These are phyloP conservation scores for Digitonthophagus gazella DNA, from an alignment of 2,888 invertebrate species.

Conservation along the genomic window DNA sequence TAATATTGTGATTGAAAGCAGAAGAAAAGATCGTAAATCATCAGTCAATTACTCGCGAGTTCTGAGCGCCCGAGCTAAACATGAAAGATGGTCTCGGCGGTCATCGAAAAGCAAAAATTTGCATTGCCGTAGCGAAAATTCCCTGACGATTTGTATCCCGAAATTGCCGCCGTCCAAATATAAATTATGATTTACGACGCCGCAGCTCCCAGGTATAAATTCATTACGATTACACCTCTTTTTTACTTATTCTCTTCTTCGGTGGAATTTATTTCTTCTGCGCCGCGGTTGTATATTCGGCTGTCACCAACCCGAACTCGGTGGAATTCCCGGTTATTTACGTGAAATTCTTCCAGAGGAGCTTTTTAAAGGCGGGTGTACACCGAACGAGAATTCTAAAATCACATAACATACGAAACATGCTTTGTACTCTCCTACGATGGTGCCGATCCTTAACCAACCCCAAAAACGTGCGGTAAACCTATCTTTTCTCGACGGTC, in stretches of 20 bases:
- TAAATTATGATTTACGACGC: conserved; percentile 12
- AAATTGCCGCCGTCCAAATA: conserved; percentile 7
- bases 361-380: neutral
- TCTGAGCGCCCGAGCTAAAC: no score
- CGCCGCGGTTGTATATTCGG: conserved; percentile 22
- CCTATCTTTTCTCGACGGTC: neutral
- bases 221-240: conserved; percentile 7
- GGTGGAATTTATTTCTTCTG: conserved; percentile 26
- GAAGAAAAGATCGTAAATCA: neutral
- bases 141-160: neutral
- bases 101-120: neutral
- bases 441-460: neutral
- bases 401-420: neutral
- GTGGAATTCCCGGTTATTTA: conserved; percentile 27
- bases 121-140: neutral
- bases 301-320: conserved; percentile 20
- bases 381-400: neutral
- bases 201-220: conserved; percentile 15
- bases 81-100: neutral
- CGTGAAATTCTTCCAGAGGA: conserved; percentile 19
- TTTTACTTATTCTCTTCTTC: neutral
- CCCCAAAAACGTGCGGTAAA: neutral
- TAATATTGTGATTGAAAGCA: neutral
- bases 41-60: no score
- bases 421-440: neutral